A percentile compares a stretch with the other conserved stretches of the same genome.
phyloP scores from a whole-genome alignment of 35 echinoderm and acorn worm species.

The Anneissia japonica region DNA sequence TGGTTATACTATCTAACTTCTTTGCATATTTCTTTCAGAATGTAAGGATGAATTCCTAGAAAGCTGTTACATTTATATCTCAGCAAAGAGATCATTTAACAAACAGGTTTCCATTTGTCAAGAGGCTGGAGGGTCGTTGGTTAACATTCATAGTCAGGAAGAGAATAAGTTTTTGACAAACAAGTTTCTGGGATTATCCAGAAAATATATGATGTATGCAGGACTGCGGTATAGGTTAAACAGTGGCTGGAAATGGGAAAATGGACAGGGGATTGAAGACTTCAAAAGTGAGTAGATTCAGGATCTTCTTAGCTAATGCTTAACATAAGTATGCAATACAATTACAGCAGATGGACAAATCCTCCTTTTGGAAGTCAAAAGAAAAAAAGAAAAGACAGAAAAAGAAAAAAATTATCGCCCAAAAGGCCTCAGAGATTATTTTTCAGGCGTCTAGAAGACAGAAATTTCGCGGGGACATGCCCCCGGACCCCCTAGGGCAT shows the following conservation, averaged over 20 bases:
- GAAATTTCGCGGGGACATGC: too few species aligned
- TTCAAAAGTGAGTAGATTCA: neutral
- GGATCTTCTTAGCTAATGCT: too few species aligned
- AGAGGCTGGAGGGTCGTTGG: neutral
- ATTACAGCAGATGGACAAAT: too few species aligned
- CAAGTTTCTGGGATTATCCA: neutral
- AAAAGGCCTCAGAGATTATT: too few species aligned
- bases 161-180: neutral
- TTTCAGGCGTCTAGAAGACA: too few species aligned
- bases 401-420: too few species aligned
- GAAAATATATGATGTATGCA: neutral
- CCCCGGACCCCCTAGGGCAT: too few species aligned
- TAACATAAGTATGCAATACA: too few species aligned
- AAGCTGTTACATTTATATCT: neutral
- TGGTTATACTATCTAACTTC: too few species aligned
- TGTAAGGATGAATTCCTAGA: neutral
- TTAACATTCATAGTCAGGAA: neutral
- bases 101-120: neutral
- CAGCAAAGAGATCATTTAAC: neutral
- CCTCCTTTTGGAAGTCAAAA: too few species aligned
- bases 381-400: too few species aligned
- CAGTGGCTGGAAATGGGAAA: neutral
- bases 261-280: neutral
- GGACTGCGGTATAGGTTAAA: neutral
- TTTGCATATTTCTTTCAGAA: too few species aligned